A percentile compares a stretch with the other conserved stretches of the same genome.
Evolutionary conservation across 2,113 vertebrate species (phyloP).

Genomic region (Motacilla tschutschensis): DNA sequence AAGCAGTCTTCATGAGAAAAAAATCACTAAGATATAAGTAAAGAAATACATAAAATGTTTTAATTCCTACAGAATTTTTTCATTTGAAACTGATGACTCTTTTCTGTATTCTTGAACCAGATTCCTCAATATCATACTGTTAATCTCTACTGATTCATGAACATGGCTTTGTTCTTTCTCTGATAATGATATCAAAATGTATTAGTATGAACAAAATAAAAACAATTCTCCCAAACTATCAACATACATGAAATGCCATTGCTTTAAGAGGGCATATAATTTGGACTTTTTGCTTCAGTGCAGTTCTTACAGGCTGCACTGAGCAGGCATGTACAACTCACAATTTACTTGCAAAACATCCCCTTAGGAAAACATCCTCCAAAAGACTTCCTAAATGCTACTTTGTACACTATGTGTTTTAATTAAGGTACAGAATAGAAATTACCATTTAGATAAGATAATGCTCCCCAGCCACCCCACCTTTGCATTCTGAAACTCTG

Average conservation of each 20-base stretch:
- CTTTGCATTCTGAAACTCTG: slow-evolving; percentile 3
- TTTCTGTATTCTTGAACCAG: neutral
- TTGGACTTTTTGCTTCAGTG: neutral
- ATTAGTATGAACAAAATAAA: neutral
- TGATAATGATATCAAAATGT: neutral
- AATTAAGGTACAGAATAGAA: slow-evolving; percentile 28
- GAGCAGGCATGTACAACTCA: neutral
- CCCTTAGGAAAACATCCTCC: slow-evolving; percentile 19
- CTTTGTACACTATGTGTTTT: slow-evolving; percentile 40
- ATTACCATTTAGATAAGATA: slow-evolving; percentile 53
- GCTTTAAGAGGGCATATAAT: neutral
- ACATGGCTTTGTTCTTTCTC: neutral
- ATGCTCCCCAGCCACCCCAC: slow-evolving; percentile 23
- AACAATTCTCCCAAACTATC: neutral
- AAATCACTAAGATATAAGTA: neutral
- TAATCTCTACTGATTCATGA: neutral
- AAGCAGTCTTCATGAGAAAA: neutral
- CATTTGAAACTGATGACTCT: neutral
- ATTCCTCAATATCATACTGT: neutral
- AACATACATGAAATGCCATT: neutral
- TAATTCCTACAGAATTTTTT: neutral
- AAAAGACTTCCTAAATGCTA: slow-evolving; percentile 14
- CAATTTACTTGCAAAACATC: slow-evolving; percentile 15
- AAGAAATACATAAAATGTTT: neutral
- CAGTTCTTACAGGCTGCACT: neutral